Conservation (phyloP, 2,888 invertebrate species). For the Neria commutata region DNA sequence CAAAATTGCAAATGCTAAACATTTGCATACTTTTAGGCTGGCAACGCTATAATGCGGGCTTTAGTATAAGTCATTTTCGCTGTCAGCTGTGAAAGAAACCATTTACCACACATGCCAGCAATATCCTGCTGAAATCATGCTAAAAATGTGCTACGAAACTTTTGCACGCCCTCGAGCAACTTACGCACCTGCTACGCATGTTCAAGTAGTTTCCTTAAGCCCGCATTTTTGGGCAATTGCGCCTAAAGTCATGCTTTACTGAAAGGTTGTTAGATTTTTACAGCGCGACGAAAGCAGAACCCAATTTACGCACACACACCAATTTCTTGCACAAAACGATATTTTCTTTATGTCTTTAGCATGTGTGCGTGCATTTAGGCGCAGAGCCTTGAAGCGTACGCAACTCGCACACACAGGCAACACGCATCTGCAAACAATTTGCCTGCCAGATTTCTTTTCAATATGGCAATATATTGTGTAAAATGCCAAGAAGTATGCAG, state of each 20-base stretch:
- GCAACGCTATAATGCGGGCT: too few relatives aligned
- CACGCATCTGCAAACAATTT: neutral
- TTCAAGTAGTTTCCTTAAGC: neutral
- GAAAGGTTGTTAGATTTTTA: neutral
- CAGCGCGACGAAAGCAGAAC: too few relatives aligned
- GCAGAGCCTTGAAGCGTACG: conserved; percentile 52
- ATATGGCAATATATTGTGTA: conserved; percentile 17
- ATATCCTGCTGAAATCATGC: neutral
- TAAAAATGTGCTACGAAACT: neutral
- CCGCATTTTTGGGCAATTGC: neutral
- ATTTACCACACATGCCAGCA: too few relatives aligned
- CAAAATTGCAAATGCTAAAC: too few relatives aligned
- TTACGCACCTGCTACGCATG: neutral
- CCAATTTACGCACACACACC: neutral
- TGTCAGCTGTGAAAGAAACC: too few relatives aligned
- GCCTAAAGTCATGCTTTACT: neutral
- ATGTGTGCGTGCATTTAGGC: conserved; percentile 40
- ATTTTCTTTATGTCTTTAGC: conserved; percentile 47
- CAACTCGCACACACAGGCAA: conserved; percentile 31
- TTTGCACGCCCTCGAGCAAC: neutral
- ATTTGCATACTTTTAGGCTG: too few relatives aligned
- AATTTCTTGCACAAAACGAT: conserved; percentile 37
- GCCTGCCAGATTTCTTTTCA: neutral
- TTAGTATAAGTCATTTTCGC: too few relatives aligned
- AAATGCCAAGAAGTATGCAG: conserved; percentile 20